Conservation (phyloP, 2,888 invertebrate species). For the Sarcophaga caerulescens region DNA sequence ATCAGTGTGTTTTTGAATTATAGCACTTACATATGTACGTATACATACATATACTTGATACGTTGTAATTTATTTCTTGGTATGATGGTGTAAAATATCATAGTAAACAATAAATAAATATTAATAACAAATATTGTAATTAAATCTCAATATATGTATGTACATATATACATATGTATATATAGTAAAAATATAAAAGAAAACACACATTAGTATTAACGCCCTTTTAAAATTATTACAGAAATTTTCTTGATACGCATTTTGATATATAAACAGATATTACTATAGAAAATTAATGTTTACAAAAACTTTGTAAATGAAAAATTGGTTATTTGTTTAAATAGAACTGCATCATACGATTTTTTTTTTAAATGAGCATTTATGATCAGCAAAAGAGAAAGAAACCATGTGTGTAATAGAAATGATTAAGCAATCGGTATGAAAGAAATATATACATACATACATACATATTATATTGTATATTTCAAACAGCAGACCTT, state of each 20-base stretch:
- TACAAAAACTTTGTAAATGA: too few relatives aligned
- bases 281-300: too few relatives aligned
- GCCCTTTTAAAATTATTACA: too few relatives aligned
- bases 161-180: too few relatives aligned
- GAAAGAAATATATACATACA: too few relatives aligned
- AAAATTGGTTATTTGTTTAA: too few relatives aligned
- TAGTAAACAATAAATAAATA: not conserved
- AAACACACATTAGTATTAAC: not conserved
- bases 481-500: not conserved
- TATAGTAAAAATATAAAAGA: not conserved
- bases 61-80: not conserved
- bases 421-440: too few relatives aligned
- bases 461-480: not conserved
- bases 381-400: not conserved
- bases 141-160: not conserved
- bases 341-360: not conserved
- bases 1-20: slow-evolving; percentile 57
- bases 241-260: too few relatives aligned
- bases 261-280: too few relatives aligned
- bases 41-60: not conserved
- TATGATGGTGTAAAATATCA: not conserved
- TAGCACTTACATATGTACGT: not conserved
- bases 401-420: not conserved
- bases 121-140: not conserved
- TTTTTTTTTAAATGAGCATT: not conserved